Conservation (phyloP, 2,797 vertebrate genomes). For the Crypturellus tataupa region DNA sequence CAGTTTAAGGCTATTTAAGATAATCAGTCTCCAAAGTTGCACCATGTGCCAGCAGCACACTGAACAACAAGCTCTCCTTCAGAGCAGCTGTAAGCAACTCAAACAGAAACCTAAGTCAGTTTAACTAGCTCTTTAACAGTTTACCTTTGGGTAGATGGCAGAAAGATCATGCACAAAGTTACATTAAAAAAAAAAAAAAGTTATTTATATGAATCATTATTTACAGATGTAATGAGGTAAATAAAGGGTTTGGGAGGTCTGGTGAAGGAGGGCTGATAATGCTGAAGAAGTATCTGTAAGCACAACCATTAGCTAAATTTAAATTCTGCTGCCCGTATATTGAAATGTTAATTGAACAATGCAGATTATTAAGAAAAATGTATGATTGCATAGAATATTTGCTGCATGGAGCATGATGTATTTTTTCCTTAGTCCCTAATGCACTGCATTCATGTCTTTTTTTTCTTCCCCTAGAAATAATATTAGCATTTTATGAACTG, state of each 20-base stretch:
- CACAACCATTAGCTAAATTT: background rate
- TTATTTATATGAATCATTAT: background rate
- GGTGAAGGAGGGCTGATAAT: background rate
- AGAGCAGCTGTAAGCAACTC: background rate
- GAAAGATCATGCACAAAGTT: background rate
- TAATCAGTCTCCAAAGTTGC: background rate
- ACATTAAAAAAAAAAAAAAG: background rate
- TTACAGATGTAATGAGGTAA: background rate
- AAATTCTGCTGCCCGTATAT: background rate
- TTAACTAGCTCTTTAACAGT: background rate
- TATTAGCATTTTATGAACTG: constrained; percentile 23
- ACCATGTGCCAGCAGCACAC: rapidly evolving
- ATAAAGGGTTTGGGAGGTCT: background rate
- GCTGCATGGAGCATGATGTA: background rate
- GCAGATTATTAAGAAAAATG: background rate
- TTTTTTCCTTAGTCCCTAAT: background rate
- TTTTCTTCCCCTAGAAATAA: constrained; percentile 3
- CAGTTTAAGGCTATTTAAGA: background rate
- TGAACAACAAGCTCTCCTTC: rapidly evolving
- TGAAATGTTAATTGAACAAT: background rate
- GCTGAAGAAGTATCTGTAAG: background rate
- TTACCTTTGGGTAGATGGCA: background rate
- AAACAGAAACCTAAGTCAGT: background rate
- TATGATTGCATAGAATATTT: background rate
- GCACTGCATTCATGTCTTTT: background rate